phyloP scores from a whole-genome alignment of 2,888 invertebrate species.

The Nectonema munidae region DNA sequence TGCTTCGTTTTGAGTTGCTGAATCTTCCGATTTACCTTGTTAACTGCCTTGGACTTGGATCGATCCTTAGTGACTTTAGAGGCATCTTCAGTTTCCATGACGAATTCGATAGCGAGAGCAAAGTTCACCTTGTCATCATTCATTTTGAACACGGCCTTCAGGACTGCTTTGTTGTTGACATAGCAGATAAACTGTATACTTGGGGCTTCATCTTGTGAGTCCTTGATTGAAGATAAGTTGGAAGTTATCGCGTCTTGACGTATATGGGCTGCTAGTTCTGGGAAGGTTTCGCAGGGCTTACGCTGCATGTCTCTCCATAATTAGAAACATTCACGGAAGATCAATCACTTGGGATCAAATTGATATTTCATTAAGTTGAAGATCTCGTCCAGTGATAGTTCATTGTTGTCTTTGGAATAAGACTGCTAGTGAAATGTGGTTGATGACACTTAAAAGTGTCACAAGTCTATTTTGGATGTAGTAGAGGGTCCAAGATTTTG shows the following conservation, averaged over 20 bases:
- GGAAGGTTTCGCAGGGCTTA: constrained; percentile 17
- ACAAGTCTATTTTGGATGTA: too few relatives aligned
- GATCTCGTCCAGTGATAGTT: constrained; percentile 15
- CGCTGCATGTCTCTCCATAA: constrained; percentile 18
- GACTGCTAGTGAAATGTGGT: constrained; percentile 6
- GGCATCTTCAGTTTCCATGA: constrained; percentile 17
- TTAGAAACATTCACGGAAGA: constrained; percentile 16
- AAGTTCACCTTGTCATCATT: constrained; percentile 16
- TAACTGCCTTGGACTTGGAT: constrained; percentile 15
- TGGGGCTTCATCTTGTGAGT: constrained; percentile 17
- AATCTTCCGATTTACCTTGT: constrained; percentile 16
- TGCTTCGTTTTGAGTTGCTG: too few relatives aligned
- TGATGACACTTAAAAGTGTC: too few relatives aligned
- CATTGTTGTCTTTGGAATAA: constrained; percentile 14
- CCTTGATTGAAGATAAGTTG: constrained; percentile 18
- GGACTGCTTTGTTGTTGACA: constrained; percentile 16
- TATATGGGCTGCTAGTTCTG: constrained; percentile 16
- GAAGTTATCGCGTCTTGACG: constrained; percentile 17
- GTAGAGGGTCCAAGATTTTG: too few relatives aligned
- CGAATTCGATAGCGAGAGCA: constrained; percentile 16
- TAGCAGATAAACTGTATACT: constrained; percentile 16
- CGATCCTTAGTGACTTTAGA: constrained; percentile 17
- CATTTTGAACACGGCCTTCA: constrained; percentile 17
- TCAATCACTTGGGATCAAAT: constrained; percentile 16
- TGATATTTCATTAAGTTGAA: constrained; percentile 15